Percentiles rank a stretch among this genome's conserved stretches.
These are phyloP conservation scores for Cryptus armator DNA, from an alignment of 2,888 invertebrate genomes.

Conservation along the genomic window DNA sequence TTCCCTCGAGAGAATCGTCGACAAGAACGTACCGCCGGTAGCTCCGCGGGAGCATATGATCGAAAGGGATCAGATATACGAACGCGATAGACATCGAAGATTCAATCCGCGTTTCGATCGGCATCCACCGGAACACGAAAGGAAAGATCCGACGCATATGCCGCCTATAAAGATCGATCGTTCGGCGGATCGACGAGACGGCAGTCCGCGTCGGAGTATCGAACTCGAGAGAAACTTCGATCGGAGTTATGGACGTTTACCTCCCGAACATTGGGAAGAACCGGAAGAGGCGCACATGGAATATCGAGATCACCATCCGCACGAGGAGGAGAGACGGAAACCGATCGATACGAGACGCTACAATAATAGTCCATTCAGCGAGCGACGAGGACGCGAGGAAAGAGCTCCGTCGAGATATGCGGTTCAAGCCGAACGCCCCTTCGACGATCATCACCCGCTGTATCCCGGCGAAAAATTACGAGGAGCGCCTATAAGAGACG, in stretches of 20 bases:
- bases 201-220: conserved; percentile 78
- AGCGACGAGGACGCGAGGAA: conserved; percentile 84
- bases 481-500: conserved; percentile 77
- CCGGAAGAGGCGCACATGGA: conserved; percentile 80
- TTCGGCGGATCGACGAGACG: conserved; percentile 78
- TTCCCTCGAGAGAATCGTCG: conserved; percentile 86
- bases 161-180: conserved; percentile 78
- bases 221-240: conserved; percentile 81
- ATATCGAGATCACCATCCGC: conserved; percentile 79
- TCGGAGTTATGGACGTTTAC: conserved; percentile 77
- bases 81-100: conserved; percentile 70
- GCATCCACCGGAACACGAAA: conserved; percentile 77
- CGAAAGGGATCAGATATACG: conserved; percentile 76
- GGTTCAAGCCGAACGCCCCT: conserved; percentile 73
- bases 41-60: conserved; percentile 77
- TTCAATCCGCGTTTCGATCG: conserved; percentile 72
- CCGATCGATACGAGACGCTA: conserved; percentile 80
- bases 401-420: conserved; percentile 81
- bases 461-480: conserved; percentile 79
- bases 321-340: conserved; percentile 81
- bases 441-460: conserved; percentile 78
- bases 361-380: conserved; percentile 85
- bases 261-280: conserved; percentile 82
- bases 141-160: conserved; percentile 76
- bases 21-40: conserved; percentile 80